phyloP scores from a whole-genome alignment of 2,797 vertebrate genomes.

The Smutsia temminckii region DNA sequence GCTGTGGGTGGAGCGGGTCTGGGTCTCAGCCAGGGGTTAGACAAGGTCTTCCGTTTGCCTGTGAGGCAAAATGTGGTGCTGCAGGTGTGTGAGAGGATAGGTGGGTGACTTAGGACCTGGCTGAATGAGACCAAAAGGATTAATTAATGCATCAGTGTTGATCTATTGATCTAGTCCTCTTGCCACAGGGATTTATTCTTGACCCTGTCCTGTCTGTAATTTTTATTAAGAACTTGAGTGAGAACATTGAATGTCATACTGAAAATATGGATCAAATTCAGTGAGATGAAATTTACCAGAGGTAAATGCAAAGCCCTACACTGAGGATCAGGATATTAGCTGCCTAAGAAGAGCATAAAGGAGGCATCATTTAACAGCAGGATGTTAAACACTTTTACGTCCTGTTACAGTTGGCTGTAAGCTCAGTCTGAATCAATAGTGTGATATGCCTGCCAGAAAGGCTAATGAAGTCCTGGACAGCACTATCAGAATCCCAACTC shows the following conservation, averaged over 20 bases:
- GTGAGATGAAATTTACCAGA: slow-evolving; percentile 12
- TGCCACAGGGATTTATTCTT: slow-evolving; percentile 23
- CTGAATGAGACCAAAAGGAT: slow-evolving; percentile 9
- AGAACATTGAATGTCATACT: background rate
- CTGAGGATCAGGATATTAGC: background rate
- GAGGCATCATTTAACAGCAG: slow-evolving; percentile 15
- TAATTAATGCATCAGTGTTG: background rate
- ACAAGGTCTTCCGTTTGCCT: background rate
- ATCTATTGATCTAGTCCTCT: background rate
- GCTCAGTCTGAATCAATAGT: background rate
- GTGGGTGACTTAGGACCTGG: background rate
- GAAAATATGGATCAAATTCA: slow-evolving; percentile 6
- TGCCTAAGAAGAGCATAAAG: background rate
- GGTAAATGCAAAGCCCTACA: background rate
- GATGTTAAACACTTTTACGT: slow-evolving; percentile 5
- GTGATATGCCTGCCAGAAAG: background rate
- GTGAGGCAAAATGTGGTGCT: background rate
- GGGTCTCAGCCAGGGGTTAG: background rate
- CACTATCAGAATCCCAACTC: background rate
- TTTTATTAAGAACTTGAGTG: slow-evolving; percentile 25
- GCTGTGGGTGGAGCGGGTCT: background rate
- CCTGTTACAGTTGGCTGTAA: background rate
- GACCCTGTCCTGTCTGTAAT: background rate
- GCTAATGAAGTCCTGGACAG: background rate
- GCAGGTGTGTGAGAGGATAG: background rate